These are phyloP conservation scores for Entosphenus tridentatus DNA, from an alignment of 2,113 vertebrate genomes.

Conservation along the genomic window DNA sequence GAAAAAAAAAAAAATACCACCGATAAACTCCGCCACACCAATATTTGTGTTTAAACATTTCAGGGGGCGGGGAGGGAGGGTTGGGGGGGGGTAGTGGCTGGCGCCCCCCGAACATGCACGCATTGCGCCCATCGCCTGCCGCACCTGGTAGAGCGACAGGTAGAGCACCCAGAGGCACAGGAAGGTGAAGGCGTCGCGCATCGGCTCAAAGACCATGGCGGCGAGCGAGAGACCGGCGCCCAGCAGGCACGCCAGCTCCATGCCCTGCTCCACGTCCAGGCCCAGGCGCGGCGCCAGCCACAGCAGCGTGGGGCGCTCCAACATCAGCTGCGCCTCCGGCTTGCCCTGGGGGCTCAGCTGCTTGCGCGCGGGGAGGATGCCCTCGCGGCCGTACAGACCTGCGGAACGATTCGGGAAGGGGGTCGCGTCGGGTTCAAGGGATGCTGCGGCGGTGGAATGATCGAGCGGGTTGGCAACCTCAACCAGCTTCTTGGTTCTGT, in stretches of 20 bases:
- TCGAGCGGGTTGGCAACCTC: neutral
- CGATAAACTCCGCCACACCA: neutral
- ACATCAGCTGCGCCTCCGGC: slow-evolving; percentile 35
- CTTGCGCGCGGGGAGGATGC: slow-evolving; percentile 43
- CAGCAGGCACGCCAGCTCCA: slow-evolving; percentile 57
- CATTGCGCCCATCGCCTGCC: neutral
- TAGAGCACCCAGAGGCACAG: slow-evolving; percentile 44
- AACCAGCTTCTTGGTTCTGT: neutral
- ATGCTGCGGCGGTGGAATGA: neutral
- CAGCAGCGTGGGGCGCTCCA: slow-evolving; percentile 42
- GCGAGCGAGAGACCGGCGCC: slow-evolving; percentile 30
- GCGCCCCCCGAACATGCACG: too few relatives aligned
- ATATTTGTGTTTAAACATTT: neutral
- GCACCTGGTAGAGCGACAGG: slow-evolving; percentile 48
- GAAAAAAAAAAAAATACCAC: neutral
- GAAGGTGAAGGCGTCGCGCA: slow-evolving; percentile 41
- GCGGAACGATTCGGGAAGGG: neutral
- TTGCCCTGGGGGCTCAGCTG: slow-evolving; percentile 39
- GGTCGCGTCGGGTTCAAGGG: too few relatives aligned
- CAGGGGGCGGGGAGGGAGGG: neutral
- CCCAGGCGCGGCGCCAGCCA: slow-evolving; percentile 47
- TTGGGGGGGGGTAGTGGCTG: neutral
- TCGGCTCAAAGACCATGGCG: slow-evolving; percentile 21
- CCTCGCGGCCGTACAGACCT: slow-evolving; percentile 68
- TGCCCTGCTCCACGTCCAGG: slow-evolving; percentile 49